A percentile compares a stretch with the other conserved stretches of the same genome.
Conservation (phyloP, 2,888 invertebrate species). For the Ophion obscuratus region DNA sequence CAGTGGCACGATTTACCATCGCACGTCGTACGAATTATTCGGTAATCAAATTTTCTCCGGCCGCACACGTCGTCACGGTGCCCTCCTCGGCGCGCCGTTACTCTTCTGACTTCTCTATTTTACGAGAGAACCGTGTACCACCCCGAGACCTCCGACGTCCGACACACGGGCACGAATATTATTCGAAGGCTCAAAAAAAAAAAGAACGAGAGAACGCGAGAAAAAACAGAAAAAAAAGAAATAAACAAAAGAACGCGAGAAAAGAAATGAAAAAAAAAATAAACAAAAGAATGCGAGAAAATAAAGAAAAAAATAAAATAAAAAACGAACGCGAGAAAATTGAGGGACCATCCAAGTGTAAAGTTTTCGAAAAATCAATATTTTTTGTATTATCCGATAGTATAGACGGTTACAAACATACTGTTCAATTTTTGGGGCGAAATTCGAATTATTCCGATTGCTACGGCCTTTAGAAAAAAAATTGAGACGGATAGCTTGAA, state of each 20-base stretch:
- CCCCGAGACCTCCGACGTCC: constrained; percentile 25
- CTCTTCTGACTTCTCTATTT: constrained; percentile 65
- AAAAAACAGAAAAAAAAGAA: neutral
- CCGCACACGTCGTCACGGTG: constrained; percentile 40
- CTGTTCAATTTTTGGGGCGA: too few relatives aligned
- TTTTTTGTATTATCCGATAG: too few relatives aligned
- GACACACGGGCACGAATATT: constrained; percentile 17
- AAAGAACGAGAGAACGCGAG: too few relatives aligned
- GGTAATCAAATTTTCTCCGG: constrained; percentile 82
- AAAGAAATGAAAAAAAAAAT: too few relatives aligned
- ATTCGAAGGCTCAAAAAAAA: neutral
- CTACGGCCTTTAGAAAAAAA: too few relatives aligned
- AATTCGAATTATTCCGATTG: too few relatives aligned
- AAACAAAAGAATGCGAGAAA: neutral
- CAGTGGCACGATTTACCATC: constrained; percentile 80
- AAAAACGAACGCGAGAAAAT: too few relatives aligned
- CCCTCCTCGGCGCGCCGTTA: constrained; percentile 50
- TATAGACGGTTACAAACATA: too few relatives aligned
- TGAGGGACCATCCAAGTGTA: too few relatives aligned
- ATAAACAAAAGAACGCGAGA: neutral
- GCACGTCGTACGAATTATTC: constrained; percentile 83
- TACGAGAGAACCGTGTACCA: constrained; percentile 60
- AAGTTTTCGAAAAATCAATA: too few relatives aligned
- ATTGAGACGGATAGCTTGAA: too few relatives aligned
- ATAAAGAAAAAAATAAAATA: too few relatives aligned